Evolutionary conservation across 2,797 vertebrate genomes (phyloP).

Genomic region (Benthosema pterotum): DNA sequence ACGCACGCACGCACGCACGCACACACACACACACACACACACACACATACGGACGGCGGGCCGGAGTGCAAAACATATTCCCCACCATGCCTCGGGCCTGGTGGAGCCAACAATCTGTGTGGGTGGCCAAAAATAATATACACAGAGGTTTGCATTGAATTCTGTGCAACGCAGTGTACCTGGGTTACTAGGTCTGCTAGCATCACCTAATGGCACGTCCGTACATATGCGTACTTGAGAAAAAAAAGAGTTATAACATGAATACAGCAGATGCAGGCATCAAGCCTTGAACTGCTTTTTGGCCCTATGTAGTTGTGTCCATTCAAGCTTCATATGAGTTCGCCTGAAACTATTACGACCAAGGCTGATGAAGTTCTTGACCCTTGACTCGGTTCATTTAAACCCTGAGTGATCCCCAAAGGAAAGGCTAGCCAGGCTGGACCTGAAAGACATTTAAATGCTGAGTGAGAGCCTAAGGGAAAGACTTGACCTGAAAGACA

Average conservation of each 20-base stretch:
- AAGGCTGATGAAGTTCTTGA: conserved; percentile 55
- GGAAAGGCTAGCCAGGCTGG: conserved; percentile 37
- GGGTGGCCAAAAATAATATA: no score
- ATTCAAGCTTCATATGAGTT: conserved; percentile 50
- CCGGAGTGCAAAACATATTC: no score
- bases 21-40: conserved; percentile 12
- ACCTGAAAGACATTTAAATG: conserved; percentile 38
- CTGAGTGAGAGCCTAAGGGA: conserved; percentile 53
- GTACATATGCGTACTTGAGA: no score
- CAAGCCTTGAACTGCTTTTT: conserved; percentile 20
- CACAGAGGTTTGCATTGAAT: no score
- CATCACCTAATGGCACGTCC: no score
- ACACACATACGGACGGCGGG: no score
- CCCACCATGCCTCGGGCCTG: no score
- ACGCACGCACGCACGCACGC: no score
- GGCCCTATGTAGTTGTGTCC: conserved; percentile 43
- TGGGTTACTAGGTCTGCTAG: no score
- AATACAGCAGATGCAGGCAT: conserved; percentile 35
- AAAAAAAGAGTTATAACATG: no score
- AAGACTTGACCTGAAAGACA: conserved; percentile 28
- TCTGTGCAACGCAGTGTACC: no score
- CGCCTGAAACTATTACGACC: conserved; percentile 50
- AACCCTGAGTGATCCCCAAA: conserved; percentile 56
- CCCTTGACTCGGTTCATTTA: conserved; percentile 61
- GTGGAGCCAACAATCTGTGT: no score